Evolutionary conservation across 2,113 vertebrate genomes (phyloP).

Genomic region (Nyctereutes procyonoides): DNA sequence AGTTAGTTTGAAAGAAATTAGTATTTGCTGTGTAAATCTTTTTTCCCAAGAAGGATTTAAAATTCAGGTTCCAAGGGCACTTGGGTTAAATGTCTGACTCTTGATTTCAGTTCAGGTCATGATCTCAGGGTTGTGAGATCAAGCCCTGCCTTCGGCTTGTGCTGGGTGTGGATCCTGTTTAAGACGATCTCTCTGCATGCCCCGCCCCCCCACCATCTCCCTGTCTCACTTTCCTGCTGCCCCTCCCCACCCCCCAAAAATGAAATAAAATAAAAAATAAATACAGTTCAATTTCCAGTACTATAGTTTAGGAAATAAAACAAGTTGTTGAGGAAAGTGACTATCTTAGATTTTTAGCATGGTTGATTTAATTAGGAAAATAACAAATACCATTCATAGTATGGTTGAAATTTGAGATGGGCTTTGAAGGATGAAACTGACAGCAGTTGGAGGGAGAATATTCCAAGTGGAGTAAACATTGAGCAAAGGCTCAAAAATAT

Average conservation of each 20-base stretch:
- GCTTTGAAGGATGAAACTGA: conserved; percentile 4
- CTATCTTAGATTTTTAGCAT: background rate
- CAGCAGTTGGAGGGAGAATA: background rate
- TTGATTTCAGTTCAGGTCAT: background rate
- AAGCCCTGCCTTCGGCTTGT: background rate
- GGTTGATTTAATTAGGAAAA: background rate
- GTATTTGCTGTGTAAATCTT: background rate
- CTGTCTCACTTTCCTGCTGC: background rate
- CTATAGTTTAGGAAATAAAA: background rate
- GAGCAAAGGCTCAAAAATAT: background rate
- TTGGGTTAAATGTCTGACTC: background rate
- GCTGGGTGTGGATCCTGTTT: background rate
- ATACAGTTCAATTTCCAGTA: background rate
- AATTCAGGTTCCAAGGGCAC: background rate
- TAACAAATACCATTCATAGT: background rate
- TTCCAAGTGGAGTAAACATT: conserved; percentile 10
- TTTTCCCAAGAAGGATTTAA: background rate
- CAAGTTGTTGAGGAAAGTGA: background rate
- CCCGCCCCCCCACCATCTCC: background rate
- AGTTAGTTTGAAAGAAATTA: background rate
- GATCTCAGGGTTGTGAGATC: background rate
- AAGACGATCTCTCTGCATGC: background rate
- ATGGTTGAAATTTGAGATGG: background rate
- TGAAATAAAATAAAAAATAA: background rate
- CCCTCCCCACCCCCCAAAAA: background rate